A percentile compares a stretch with the other conserved stretches of the same genome.
Conservation (phyloP, 1,140 invertebrate species). For the Camponotus vicinus region DNA sequence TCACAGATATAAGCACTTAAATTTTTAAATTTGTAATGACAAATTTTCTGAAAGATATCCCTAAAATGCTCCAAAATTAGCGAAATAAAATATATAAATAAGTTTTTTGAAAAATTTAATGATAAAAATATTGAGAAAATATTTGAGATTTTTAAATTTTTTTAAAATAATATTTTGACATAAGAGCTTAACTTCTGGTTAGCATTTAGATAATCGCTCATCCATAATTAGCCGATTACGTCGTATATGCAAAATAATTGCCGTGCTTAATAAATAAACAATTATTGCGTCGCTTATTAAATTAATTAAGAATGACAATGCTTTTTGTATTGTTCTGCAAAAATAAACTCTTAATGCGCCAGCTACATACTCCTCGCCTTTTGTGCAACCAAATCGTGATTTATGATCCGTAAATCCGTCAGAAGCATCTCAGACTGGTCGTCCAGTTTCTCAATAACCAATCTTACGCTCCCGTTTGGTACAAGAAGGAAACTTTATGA, state of each 20-base stretch:
- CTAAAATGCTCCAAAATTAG: too few species aligned
- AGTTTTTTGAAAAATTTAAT: too few species aligned
- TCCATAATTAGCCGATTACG: constrained; percentile 64
- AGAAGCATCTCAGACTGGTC: background rate
- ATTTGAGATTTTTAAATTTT: too few species aligned
- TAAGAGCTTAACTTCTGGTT: too few species aligned
- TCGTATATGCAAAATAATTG: constrained; percentile 77
- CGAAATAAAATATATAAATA: too few species aligned
- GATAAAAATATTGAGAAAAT: too few species aligned
- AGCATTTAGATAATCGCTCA: too few species aligned
- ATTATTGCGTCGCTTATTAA: constrained; percentile 68
- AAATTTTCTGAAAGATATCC: too few species aligned
- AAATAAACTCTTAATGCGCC: constrained; percentile 44
- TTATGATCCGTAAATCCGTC: constrained; percentile 20
- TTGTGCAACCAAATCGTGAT: constrained; percentile 13
- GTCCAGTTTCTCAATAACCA: constrained; percentile 22
- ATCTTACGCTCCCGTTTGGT: constrained; percentile 28
- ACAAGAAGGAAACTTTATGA: constrained; percentile 6
- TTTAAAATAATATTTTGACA: too few species aligned
- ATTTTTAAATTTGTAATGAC: too few species aligned
- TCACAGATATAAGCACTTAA: too few species aligned
- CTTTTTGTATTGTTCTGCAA: constrained; percentile 16
- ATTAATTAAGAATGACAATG: constrained; percentile 71
- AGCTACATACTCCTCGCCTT: background rate
- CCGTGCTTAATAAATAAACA: background rate